A percentile compares a stretch with the other conserved stretches of the same genome.
phyloP scores from a whole-genome alignment of 2,888 invertebrate species.

The Drosophila mimica region DNA sequence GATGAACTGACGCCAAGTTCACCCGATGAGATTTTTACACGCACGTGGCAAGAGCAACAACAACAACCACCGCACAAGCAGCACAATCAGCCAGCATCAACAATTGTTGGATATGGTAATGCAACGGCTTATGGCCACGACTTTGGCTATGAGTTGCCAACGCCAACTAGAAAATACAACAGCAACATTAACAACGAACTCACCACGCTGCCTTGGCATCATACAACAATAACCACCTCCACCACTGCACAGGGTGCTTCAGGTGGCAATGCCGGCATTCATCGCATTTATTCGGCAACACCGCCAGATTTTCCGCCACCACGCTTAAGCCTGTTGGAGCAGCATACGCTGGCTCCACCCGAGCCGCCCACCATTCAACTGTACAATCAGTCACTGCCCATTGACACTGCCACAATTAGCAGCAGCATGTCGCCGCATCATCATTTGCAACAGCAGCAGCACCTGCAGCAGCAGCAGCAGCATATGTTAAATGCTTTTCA shows the following conservation, averaged over 20 bases:
- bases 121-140: conserved; percentile 51
- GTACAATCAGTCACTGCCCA: conserved; percentile 66
- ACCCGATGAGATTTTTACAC: conserved; percentile 76
- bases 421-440: conserved; percentile 24
- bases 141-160: conserved; percentile 39
- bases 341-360: conserved; percentile 73
- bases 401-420: conserved; percentile 58
- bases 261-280: conserved; percentile 25
- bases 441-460: conserved; percentile 46
- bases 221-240: conserved; percentile 29
- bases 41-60: conserved; percentile 70
- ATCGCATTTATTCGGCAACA: conserved; percentile 67
- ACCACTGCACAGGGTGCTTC: conserved; percentile 14
- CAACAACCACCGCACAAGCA: conserved; percentile 40
- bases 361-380: conserved; percentile 69
- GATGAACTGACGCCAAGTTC: conserved; percentile 80
- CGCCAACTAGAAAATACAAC: conserved; percentile 56
- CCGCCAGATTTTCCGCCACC: conserved; percentile 82
- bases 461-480: conserved; percentile 59
- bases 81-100: conserved; percentile 63
- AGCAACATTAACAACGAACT: conserved; percentile 43
- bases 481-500: conserved; percentile 64
- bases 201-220: conserved; percentile 74
- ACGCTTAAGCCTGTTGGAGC: conserved; percentile 66
- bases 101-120: conserved; percentile 56